Percentiles rank a stretch among this genome's conserved stretches.
Evolutionary conservation across 2,888 invertebrate genomes (phyloP).

Genomic region (Xanthia icteritia): DNA sequence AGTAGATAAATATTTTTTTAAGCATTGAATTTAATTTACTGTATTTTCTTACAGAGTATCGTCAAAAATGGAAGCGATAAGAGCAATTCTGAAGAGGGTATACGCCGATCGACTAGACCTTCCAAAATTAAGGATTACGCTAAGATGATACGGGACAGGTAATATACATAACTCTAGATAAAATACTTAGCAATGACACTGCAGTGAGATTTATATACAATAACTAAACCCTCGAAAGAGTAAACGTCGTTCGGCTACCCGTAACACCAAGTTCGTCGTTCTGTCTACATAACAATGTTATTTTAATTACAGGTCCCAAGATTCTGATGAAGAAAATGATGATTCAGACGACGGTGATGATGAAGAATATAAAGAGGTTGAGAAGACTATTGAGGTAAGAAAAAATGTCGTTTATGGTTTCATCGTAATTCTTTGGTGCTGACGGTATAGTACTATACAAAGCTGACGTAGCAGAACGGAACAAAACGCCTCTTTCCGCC

Average conservation of each 20-base stretch:
- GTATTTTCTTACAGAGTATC: constrained; percentile 71
- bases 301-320: constrained; percentile 64
- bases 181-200: not conserved
- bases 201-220: not conserved
- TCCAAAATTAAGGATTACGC: constrained; percentile 90
- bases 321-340: constrained; percentile 73
- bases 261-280: not conserved
- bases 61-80: constrained; percentile 82
- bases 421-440: not conserved
- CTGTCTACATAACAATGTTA: not conserved
- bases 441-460: not conserved
- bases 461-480: not conserved
- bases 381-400: constrained; percentile 73
- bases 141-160: constrained; percentile 89
- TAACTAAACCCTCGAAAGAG: not conserved
- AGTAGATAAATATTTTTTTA: too few species aligned
- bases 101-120: constrained; percentile 88
- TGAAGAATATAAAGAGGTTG: constrained; percentile 73
- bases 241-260: not conserved
- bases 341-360: constrained; percentile 72
- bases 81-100: constrained; percentile 74
- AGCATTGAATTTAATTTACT: not conserved
- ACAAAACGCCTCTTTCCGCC: not conserved
- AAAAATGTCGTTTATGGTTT: not conserved
- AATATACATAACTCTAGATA: constrained; percentile 40